A percentile compares a stretch with the other conserved stretches of the same genome.
These are phyloP conservation scores for Prunella himalayana DNA, from an alignment of 2,113 vertebrate species.

Conservation along the genomic window DNA sequence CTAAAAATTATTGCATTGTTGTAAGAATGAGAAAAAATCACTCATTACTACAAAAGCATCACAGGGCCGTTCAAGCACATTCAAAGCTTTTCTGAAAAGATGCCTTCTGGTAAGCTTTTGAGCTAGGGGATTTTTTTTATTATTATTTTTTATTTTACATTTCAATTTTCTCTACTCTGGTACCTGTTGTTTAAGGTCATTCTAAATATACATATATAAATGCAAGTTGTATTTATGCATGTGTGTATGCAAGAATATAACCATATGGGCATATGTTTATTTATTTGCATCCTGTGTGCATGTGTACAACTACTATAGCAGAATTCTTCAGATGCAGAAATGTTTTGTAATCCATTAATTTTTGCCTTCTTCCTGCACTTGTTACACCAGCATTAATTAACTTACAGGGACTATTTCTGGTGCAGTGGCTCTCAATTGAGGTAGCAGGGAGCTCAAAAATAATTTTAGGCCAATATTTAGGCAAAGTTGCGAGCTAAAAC, in stretches of 20 bases:
- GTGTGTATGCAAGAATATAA: neutral
- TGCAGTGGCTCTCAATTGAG: neutral
- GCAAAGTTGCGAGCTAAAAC: neutral
- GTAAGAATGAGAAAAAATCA: neutral
- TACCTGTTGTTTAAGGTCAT: neutral
- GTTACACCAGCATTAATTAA: neutral
- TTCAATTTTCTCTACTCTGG: neutral
- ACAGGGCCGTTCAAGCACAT: neutral
- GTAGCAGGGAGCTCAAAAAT: neutral
- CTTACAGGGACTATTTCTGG: neutral
- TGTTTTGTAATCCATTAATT: neutral
- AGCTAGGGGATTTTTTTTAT: neutral
- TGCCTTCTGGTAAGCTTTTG: neutral
- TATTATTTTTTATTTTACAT: neutral
- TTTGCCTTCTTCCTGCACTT: neutral
- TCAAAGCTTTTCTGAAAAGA: neutral
- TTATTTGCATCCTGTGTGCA: neutral
- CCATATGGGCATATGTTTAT: conserved; percentile 2
- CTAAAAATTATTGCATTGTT: neutral
- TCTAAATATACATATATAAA: neutral
- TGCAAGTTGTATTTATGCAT: neutral
- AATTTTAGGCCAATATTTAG: neutral
- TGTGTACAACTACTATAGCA: neutral
- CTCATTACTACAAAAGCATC: neutral
- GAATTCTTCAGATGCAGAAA: neutral